phyloP scores from a whole-genome alignment of 37 sponge, comb jelly and placozoan species.

The Mnemiopsis leidyi region DNA sequence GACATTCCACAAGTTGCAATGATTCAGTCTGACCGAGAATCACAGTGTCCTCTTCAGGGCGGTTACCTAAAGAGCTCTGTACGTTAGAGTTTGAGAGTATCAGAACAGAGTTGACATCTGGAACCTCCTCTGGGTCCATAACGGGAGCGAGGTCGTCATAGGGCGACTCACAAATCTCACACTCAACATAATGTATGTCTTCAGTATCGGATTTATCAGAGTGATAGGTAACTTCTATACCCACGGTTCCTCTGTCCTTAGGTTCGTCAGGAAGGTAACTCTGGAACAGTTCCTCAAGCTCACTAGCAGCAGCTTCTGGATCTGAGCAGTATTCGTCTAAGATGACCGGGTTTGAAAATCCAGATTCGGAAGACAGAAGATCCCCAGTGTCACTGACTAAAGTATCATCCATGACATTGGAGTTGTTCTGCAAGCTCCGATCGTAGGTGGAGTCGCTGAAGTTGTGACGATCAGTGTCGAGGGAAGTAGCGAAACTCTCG shows the following conservation, averaged over 20 bases:
- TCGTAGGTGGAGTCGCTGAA: slow-evolving; percentile 40
- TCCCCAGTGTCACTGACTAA: background rate
- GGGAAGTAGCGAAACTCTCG: slow-evolving; percentile 50
- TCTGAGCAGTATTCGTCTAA: background rate
- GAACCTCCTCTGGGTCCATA: background rate
- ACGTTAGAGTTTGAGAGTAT: background rate
- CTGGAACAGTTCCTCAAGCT: background rate
- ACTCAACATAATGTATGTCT: slow-evolving; percentile 38
- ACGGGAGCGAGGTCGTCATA: background rate
- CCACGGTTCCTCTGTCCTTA: background rate
- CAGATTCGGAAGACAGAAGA: background rate
- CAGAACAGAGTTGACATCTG: slow-evolving; percentile 16
- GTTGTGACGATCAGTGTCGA: slow-evolving; percentile 17
- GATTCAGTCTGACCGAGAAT: background rate
- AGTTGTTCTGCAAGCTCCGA: background rate
- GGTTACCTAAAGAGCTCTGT: background rate
- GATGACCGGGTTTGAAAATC: background rate
- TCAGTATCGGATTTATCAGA: slow-evolving; percentile 38
- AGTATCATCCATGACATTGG: background rate
- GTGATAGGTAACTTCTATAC: slow-evolving; percentile 50
- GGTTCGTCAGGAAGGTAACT: background rate
- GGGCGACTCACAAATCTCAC: slow-evolving; percentile 17
- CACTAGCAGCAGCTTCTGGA: background rate
- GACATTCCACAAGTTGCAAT: background rate
- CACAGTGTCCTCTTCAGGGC: background rate